phyloP scores from a whole-genome alignment of 1,140 invertebrate species.

The Ostrea edulis region DNA sequence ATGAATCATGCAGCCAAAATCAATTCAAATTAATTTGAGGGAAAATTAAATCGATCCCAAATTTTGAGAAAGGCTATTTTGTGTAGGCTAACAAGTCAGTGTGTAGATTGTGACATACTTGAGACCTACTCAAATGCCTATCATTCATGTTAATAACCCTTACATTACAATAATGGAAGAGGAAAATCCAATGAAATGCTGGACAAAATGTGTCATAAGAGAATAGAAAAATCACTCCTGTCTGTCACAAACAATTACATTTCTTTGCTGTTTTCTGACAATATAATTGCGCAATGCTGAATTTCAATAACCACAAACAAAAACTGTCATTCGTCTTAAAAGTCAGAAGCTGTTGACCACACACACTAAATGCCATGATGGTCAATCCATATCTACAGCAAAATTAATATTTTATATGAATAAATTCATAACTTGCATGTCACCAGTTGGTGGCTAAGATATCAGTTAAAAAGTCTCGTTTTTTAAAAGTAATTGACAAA shows the following conservation, averaged over 20 bases:
- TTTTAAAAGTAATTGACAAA: too few species aligned
- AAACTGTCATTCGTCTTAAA: background rate
- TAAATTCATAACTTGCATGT: too few species aligned
- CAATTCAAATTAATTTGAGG: background rate
- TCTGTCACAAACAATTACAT: background rate
- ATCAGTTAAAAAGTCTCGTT: background rate
- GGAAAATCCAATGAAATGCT: slow-evolving; percentile 4
- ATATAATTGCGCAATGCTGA: background rate
- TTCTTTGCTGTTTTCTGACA: background rate
- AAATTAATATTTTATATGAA: too few species aligned
- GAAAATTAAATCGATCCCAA: background rate
- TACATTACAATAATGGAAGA: slow-evolving; percentile 3
- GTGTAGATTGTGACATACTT: background rate
- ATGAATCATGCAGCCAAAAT: background rate
- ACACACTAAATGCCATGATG: background rate
- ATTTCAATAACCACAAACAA: background rate
- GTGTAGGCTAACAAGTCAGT: background rate
- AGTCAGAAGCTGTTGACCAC: background rate
- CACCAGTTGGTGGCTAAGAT: too few species aligned
- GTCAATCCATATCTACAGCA: background rate
- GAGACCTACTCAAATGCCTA: background rate
- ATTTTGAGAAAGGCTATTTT: background rate
- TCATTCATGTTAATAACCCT: background rate
- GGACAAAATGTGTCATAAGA: background rate
- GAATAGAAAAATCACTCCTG: background rate